These are phyloP conservation scores for Rattus norvegicus DNA, from an alignment of 2,113 vertebrate genomes.

Conservation along the genomic window GRCr8 NC_086021.1:141524001-141524500, in stretches of 20 bases:
- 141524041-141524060: neutral
- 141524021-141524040: neutral
- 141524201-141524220: neutral
- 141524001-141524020: no score
- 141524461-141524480: neutral
- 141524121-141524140: neutral
- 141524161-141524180: no score
- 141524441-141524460: neutral
- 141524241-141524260: slow-evolving; percentile 23
- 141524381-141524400: neutral
- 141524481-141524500: neutral
- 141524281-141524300: neutral
- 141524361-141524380: neutral
- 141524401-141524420: neutral
- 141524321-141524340: neutral
- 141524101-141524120: neutral
- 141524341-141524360: neutral
- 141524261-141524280: neutral
- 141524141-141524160: no score
- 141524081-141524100: slow-evolving; percentile 1
- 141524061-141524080: neutral
- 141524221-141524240: neutral
- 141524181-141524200: slow-evolving; percentile 1
- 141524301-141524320: neutral
- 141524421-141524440: neutral